Base-by-base conservation (phyloP, 2,113 vertebrate genomes). In the Heterocephalus glaber region DNA sequence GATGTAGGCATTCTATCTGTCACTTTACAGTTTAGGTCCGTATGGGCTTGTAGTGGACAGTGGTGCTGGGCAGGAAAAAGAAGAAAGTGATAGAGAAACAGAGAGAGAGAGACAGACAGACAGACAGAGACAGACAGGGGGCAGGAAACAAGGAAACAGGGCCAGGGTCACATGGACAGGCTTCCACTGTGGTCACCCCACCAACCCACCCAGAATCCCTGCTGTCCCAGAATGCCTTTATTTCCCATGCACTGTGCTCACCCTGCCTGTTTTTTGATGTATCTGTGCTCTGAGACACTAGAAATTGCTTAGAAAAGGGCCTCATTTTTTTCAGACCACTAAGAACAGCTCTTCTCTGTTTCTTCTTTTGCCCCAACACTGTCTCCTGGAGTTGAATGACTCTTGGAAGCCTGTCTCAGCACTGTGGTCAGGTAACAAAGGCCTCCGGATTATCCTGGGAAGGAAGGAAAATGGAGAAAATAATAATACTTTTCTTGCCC, bases 401-500 rank as follows among this genome's bases (percentile, higher is more conserved):
- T 41, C 47, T 68, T n/a, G 0, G 1, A 47, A 74, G 52, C 49
- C 70, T 9, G 0, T 47, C 82, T 91, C 79, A 11, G 7, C 33
- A 58, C 28, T 0, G 17, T 20, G 38, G 26, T 0, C 19, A 82
- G 68, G 76, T 52, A 7, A 63, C 52, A n/a, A 58, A 74, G 52
- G 85, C 80, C 86, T 61, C 41, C 11, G 11, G 63, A 66, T 89
- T 47, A 82, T 65, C 63, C 47, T 35, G 49, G 58, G 24, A 66
- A 56, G n/a, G 80, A 65, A 20, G 52, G 5, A 30, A 9, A 19
- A 16, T 2, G 2, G 14, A 49, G 44, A 77, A 77, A 33, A 95
- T 86, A 93, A 95, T 86, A 92, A 65, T 65, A 58, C 74, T 47
- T 89, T 96, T 90, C 86, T 89, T 89, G 91, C 82, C 94, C 83